Conservation (phyloP, 2,888 invertebrate genomes). For the Watsonalla cultraria region DNA sequence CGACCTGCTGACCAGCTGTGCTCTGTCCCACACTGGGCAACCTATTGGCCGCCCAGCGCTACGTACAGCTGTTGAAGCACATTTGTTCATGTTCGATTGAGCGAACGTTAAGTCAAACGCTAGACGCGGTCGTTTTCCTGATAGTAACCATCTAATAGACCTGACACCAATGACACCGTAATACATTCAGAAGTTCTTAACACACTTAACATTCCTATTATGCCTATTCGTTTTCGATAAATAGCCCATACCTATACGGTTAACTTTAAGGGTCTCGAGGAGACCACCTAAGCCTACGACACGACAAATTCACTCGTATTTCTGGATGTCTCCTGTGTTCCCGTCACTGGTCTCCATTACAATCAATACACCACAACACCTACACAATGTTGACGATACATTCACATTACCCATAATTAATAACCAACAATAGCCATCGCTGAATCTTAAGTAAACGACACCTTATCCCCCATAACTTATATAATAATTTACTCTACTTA, state of each 20-base stretch:
- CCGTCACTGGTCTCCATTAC: conserved; percentile 53
- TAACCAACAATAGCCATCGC: conserved; percentile 69
- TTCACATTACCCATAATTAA: conserved; percentile 60
- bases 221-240: conserved; percentile 66
- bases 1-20: conserved; percentile 27
- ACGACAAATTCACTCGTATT: conserved; percentile 42
- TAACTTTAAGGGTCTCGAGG: conserved; percentile 54
- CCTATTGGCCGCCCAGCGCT: conserved; percentile 46
- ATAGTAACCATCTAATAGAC: conserved; percentile 68
- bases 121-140: conserved; percentile 60
- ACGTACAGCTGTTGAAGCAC: conserved; percentile 48
- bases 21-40: conserved; percentile 34
- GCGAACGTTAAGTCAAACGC: conserved; percentile 61
- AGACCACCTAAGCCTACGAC: conserved; percentile 58
- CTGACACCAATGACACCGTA: conserved; percentile 61
- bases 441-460: conserved; percentile 59
- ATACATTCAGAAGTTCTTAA: conserved; percentile 67
- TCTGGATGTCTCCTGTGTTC: conserved; percentile 41
- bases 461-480: conserved; percentile 67
- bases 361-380: conserved; percentile 54
- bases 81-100: conserved; percentile 39
- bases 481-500: conserved; percentile 53
- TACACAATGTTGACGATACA: conserved; percentile 53
- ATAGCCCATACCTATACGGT: conserved; percentile 73
- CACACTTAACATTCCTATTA: conserved; percentile 61